Evolutionary conservation across 2,888 invertebrate species (phyloP), one percentile per base, ranked within the genome.

Genomic region (Pristionchus japonicus): DNA sequence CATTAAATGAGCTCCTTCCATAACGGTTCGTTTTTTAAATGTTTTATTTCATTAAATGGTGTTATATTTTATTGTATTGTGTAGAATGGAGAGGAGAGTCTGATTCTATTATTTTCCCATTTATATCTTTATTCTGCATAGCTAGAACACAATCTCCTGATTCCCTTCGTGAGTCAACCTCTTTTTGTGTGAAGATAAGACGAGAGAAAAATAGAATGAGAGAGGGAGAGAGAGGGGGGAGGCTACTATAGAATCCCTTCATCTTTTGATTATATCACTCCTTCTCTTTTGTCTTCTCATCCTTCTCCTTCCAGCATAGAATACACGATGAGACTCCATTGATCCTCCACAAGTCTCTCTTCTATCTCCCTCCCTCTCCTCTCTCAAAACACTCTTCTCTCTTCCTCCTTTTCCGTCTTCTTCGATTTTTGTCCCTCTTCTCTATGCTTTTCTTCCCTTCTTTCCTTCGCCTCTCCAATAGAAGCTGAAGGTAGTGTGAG

Each of bases 351-450:
- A 34, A 47, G 57, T 61, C 84, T 49, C 61, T 17, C 70, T 52
- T 27, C 88, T 88, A 57, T 88, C 64, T 61, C n/a, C n/a, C n/a
- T 47, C 87, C 37, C 7, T 88, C 83, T 57, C 27, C 83, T 88
- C 70, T 88, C 88, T 85, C 61, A 67, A 2, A 27, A 61, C 80
- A 86, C 70, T 74, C 70, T 37, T 82, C 15, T 64, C 49, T 7
- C 61, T 70, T 67, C 49, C 80, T 88, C 88, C 17, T 31, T 47
- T 37, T 85, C 74, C 64, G 37, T 74, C 27, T 40, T 52, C 82
- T 82, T 82, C 82, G 47, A 82, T 52, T 82, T 84, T 37, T 61
- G 84, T 82, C 47, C 49, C 88, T 61, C 61, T 67, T 77, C 52
- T 52, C 31, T 34, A 49, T 70, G 85, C 64, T 84, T 31, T 74